A percentile compares a stretch with the other conserved stretches of the same genome.
Conservation (phyloP, 2,888 invertebrate species). For the Rambutsinella grinnellia region DNA sequence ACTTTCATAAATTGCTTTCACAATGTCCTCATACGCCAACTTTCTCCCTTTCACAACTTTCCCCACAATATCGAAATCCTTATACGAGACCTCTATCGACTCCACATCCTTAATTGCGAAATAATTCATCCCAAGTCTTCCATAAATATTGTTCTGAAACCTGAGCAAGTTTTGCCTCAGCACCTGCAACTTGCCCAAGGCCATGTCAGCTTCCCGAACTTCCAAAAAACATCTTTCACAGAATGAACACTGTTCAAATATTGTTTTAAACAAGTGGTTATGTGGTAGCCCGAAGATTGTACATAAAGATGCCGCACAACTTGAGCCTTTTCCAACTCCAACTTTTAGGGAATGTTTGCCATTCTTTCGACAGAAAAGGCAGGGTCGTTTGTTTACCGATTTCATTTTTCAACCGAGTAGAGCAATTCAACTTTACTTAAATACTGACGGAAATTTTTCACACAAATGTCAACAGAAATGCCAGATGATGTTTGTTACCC, state of each 20-base stretch:
- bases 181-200: conserved; percentile 10
- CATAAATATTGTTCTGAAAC: conserved; percentile 14
- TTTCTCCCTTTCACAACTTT: conserved; percentile 1
- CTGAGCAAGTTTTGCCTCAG: conserved; percentile 25
- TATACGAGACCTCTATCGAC: not conserved
- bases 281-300: conserved; percentile 17
- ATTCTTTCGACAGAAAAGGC: not conserved
- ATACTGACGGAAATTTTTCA: too few species aligned
- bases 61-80: conserved; percentile 12
- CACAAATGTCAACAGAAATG: too few species aligned
- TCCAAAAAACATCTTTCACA: conserved; percentile 13
- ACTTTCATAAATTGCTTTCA: conserved; percentile 38
- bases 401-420: too few species aligned
- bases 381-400: too few species aligned
- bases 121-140: conserved; percentile 20
- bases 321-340: not conserved
- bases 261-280: conserved; percentile 2
- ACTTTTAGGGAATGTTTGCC: not conserved
- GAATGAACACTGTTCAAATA: conserved; percentile 14
- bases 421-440: too few species aligned
- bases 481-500: too few species aligned
- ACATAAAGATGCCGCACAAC: conserved; percentile 21
- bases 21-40: conserved; percentile 25
- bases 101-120: conserved; percentile 16
- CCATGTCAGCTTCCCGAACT: conserved; percentile 9